A percentile compares a stretch with the other conserved stretches of the same genome.
These are phyloP conservation scores for Lepidurus couesii DNA, from an alignment of 1,140 invertebrate genomes.

Conservation along the genomic window DNA sequence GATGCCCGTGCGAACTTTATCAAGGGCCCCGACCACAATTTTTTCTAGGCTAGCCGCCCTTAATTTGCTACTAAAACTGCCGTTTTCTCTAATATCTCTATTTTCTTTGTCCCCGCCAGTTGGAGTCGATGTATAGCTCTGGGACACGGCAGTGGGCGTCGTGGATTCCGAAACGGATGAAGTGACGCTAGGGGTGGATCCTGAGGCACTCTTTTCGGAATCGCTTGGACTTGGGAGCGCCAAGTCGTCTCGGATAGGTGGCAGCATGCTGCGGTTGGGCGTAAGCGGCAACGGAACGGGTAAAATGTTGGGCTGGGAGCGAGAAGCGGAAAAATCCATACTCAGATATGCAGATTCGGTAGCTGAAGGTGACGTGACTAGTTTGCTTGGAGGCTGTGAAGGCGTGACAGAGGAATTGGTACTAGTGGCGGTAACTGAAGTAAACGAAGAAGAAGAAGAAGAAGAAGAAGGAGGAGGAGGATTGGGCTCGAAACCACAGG, in stretches of 20 bases:
- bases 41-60: slow-evolving; percentile 31
- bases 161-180: background rate
- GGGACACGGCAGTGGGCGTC: background rate
- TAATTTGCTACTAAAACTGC: slow-evolving; percentile 26
- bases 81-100: slow-evolving; percentile 29
- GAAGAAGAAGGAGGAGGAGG: background rate
- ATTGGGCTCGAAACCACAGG: background rate
- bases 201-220: background rate
- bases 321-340: background rate
- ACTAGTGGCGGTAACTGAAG: background rate
- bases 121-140: background rate
- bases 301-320: background rate
- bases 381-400: background rate
- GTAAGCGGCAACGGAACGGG: background rate
- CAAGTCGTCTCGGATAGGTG: background rate
- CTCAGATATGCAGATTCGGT: background rate
- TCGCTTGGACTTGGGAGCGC: background rate
- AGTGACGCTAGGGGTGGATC: background rate
- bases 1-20: slow-evolving; percentile 27
- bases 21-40: slow-evolving; percentile 29
- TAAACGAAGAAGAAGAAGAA: too few species aligned
- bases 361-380: background rate
- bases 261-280: background rate
- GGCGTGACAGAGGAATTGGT: background rate
- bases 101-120: slow-evolving; percentile 35